These are phyloP conservation scores for Netelia inedita DNA, from an alignment of 2,888 invertebrate genomes.

Conservation along the genomic window DNA sequence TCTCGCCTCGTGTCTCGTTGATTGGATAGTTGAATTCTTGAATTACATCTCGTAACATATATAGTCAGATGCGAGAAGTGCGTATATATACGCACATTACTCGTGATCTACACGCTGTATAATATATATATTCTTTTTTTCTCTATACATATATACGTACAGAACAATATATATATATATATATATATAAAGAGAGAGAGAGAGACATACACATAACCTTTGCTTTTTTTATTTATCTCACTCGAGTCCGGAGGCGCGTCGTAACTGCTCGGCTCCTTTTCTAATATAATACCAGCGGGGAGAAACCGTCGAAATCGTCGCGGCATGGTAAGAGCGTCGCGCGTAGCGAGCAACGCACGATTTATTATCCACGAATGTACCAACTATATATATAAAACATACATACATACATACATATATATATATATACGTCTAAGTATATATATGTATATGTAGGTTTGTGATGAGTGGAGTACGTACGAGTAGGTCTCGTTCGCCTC, in stretches of 20 bases:
- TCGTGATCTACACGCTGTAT: conserved; percentile 42
- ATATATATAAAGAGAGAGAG: background rate
- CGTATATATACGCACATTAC: conserved; percentile 55
- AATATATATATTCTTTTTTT: conserved; percentile 33
- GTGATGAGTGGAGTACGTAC: conserved; percentile 37
- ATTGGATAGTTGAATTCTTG: conserved; percentile 78
- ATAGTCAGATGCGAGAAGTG: conserved; percentile 67
- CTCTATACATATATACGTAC: conserved; percentile 18
- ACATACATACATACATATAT: conserved; percentile 1
- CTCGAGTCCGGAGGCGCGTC: conserved; percentile 27
- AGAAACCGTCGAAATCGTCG: conserved; percentile 54
- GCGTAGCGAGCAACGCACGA: conserved; percentile 60
- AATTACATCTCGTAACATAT: conserved; percentile 77
- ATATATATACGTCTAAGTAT: background rate
- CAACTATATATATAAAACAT: background rate
- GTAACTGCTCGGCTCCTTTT: conserved; percentile 53
- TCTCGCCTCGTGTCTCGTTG: conserved; percentile 70
- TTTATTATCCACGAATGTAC: conserved; percentile 69
- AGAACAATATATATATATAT: conserved; percentile 31
- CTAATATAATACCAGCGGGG: conserved; percentile 55
- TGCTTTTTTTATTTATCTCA: conserved; percentile 49
- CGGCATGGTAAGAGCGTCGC: conserved; percentile 52
- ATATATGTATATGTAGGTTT: conserved; percentile 14
- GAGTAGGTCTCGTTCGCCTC: conserved; percentile 47
- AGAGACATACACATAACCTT: background rate